phyloP scores from a whole-genome alignment of 2,113 vertebrate species.

The Ptilorrhoa leucosticta region DNA sequence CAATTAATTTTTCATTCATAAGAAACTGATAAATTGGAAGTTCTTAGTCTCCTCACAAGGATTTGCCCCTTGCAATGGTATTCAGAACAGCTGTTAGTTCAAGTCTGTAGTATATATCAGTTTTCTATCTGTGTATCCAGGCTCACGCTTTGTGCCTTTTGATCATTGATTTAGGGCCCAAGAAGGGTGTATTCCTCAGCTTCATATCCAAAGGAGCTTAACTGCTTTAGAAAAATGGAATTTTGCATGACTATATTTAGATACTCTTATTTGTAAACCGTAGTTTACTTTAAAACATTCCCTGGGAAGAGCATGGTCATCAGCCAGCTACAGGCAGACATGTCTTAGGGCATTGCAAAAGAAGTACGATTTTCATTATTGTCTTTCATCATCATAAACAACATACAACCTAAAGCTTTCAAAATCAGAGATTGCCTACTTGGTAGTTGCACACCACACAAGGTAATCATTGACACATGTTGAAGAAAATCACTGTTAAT shows the following conservation, averaged over 20 bases:
- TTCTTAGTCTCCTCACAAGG: not conserved
- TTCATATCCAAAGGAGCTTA: not conserved
- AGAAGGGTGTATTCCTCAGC: not conserved
- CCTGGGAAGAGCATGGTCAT: not conserved
- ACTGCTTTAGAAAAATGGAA: not conserved
- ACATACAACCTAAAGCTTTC: not conserved
- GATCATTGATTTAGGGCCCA: not conserved
- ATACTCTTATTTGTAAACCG: not conserved
- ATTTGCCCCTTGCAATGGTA: not conserved
- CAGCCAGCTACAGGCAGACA: not conserved
- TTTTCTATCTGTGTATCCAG: not conserved
- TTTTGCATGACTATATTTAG: not conserved
- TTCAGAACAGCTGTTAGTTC: not conserved
- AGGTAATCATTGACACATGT: not conserved
- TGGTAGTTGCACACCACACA: not conserved
- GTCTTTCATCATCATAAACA: not conserved
- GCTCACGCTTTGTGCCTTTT: not conserved
- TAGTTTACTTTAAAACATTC: not conserved
- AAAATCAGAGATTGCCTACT: not conserved
- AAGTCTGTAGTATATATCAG: not conserved
- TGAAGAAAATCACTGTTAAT: not conserved
- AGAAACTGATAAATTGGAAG: conserved; percentile 15
- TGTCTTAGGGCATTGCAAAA: not conserved
- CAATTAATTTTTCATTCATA: conserved; percentile 22
- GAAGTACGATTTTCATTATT: not conserved